Evolutionary conservation across 92 coral and sea anemone species (phyloP).

Genomic region (Isaurus tuberculatus): DNA sequence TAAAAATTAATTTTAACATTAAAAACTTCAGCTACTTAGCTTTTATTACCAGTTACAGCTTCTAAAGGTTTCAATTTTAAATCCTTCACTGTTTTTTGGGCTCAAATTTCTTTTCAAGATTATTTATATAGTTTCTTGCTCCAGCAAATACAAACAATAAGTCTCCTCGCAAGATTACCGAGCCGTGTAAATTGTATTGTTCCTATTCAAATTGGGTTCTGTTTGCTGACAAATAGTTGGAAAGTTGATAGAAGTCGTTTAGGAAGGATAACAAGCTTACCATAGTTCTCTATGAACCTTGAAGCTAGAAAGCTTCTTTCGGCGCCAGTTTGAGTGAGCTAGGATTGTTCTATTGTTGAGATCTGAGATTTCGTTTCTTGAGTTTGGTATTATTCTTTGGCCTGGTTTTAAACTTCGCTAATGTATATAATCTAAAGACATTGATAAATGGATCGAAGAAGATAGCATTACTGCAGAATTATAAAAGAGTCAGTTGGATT

Average conservation of each 20-base stretch:
- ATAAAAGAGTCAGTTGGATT: neutral
- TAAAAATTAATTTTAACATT: too few species aligned
- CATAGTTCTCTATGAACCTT: neutral
- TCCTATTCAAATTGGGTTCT: conserved; percentile 5
- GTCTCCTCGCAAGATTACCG: neutral
- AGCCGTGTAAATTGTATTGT: conserved; percentile 25
- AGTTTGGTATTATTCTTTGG: neutral
- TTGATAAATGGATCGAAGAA: neutral
- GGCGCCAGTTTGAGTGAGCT: neutral
- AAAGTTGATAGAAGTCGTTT: neutral
- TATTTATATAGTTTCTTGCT: neutral
- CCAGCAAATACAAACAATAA: neutral
- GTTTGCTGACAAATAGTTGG: neutral
- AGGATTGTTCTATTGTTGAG: neutral
- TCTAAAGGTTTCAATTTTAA: too few species aligned
- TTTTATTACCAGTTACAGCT: too few species aligned
- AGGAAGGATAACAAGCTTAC: neutral
- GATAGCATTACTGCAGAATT: neutral
- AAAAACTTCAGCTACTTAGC: too few species aligned
- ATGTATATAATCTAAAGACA: neutral
- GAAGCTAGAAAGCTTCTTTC: neutral
- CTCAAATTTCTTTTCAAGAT: too few species aligned
- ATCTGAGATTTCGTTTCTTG: neutral
- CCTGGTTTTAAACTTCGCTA: neutral
- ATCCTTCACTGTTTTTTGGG: too few species aligned